Conservation (phyloP, 2,113 vertebrate genomes). For the Petroica traversi region DNA sequence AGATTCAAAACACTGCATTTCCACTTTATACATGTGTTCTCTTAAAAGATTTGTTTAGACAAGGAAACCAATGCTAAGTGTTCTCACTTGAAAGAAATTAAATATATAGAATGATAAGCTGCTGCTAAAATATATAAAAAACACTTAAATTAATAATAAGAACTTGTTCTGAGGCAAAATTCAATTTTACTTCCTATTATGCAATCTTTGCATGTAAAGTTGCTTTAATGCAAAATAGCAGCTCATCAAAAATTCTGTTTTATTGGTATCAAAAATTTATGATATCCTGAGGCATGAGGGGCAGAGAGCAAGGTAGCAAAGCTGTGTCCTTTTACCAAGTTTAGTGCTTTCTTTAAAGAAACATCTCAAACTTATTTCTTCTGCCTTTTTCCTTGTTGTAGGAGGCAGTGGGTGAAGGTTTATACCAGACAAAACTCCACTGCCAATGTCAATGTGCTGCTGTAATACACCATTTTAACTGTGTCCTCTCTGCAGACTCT, state of each 20-base stretch:
- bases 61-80: slow-evolving; percentile 66
- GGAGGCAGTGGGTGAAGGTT: not conserved
- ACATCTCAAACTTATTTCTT: slow-evolving; percentile 5
- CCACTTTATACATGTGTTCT: slow-evolving; percentile 39
- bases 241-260: slow-evolving; percentile 72
- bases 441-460: not conserved
- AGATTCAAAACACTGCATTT: slow-evolving; percentile 35
- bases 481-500: not conserved
- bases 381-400: not conserved
- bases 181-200: slow-evolving; percentile 72
- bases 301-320: slow-evolving; percentile 64
- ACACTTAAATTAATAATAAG: slow-evolving; percentile 76
- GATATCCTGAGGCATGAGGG: slow-evolving; percentile 67
- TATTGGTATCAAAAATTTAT: slow-evolving; percentile 72
- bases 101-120: slow-evolving; percentile 67
- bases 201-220: slow-evolving; percentile 73
- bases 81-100: slow-evolving; percentile 74
- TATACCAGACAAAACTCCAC: not conserved
- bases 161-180: slow-evolving; percentile 72
- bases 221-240: slow-evolving; percentile 73
- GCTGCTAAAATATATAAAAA: slow-evolving; percentile 68
- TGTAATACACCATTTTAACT: not conserved
- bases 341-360: slow-evolving; percentile 66
- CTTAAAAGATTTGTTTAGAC: slow-evolving; percentile 69
- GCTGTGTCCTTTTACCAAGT: slow-evolving; percentile 63